Conservation (phyloP, 2,113 vertebrate genomes). For the Larimichthys polyactis region DNA sequence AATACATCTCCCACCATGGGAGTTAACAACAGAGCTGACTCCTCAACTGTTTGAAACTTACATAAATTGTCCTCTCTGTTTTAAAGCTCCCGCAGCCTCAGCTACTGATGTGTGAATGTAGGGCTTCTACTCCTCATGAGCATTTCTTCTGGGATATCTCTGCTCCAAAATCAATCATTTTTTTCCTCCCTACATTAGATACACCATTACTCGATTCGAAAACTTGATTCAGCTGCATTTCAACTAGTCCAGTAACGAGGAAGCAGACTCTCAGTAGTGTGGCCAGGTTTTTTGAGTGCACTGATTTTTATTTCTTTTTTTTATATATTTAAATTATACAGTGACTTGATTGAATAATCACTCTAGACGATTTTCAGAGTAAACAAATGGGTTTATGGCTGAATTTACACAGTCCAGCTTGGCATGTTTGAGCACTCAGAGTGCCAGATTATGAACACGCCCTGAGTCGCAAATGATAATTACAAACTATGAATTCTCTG, state of each 20-base stretch:
- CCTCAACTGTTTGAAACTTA: constrained; percentile 41
- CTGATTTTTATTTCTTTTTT: constrained; percentile 24
- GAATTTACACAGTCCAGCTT: constrained; percentile 54
- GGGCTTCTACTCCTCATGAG: constrained; percentile 19
- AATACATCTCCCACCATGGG: constrained; percentile 31
- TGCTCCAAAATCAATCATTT: constrained; percentile 48
- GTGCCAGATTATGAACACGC: constrained; percentile 55
- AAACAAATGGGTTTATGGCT: constrained; percentile 64
- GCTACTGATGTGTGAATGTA: constrained; percentile 44
- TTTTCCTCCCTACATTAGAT: constrained; percentile 24
- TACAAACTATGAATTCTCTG: constrained; percentile 54
- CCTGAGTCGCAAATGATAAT: constrained; percentile 55
- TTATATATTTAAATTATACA: constrained; percentile 48
- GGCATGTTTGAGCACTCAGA: constrained; percentile 20
- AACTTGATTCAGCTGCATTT: constrained; percentile 38
- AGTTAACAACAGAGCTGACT: constrained; percentile 16
- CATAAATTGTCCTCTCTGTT: constrained; percentile 43
- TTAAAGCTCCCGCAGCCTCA: constrained; percentile 42
- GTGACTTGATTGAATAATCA: constrained; percentile 57
- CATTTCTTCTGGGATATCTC: constrained; percentile 24
- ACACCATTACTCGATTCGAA: constrained; percentile 26
- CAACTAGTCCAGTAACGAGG: constrained; percentile 32
- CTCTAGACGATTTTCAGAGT: constrained; percentile 47
- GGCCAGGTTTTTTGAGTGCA: constrained; percentile 44
- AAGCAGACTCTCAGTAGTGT: constrained; percentile 31